Evolutionary conservation across 1,140 invertebrate species (phyloP).

Genomic region (Euura lappo): DNA sequence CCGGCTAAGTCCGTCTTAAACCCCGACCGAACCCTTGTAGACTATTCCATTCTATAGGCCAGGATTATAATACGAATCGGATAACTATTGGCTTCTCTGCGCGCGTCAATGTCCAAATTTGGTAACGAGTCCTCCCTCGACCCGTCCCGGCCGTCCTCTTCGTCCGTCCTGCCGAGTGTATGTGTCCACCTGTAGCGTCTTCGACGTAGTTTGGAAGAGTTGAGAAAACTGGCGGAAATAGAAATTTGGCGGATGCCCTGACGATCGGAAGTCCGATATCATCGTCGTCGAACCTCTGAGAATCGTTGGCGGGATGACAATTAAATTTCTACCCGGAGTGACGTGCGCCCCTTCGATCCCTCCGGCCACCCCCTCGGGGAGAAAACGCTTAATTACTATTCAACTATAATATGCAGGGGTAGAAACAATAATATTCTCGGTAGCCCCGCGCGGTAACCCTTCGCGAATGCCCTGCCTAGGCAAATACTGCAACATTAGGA

Average conservation of each 20-base stretch:
- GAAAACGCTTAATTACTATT: constrained; percentile 50
- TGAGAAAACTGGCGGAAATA: too few species aligned
- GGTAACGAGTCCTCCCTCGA: neutral
- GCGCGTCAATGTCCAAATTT: constrained; percentile 11
- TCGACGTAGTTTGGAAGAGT: too few species aligned
- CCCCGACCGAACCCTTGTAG: constrained; percentile 48
- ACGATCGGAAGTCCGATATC: neutral
- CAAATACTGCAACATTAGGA: constrained; percentile 55
- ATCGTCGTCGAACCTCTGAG: neutral
- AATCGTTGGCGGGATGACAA: constrained; percentile 11
- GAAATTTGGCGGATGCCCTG: too few species aligned
- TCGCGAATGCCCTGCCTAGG: constrained; percentile 36
- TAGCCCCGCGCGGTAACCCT: constrained; percentile 27
- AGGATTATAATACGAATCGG: constrained; percentile 54
- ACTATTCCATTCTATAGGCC: constrained; percentile 37
- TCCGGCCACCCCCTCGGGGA: constrained; percentile 45
- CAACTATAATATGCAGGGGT: constrained; percentile 58
- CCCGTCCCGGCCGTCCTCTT: neutral
- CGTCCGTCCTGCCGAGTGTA: too few species aligned
- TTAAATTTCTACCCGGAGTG: constrained; percentile 32
- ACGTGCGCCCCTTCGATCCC: constrained; percentile 39
- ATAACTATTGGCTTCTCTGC: constrained; percentile 52
- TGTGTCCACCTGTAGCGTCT: too few species aligned
- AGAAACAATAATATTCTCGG: constrained; percentile 58
- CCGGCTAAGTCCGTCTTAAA: constrained; percentile 62